These are phyloP conservation scores for Rhinoraja longicauda DNA, from an alignment of 2,797 vertebrate genomes.

Conservation along the genomic window DNA sequence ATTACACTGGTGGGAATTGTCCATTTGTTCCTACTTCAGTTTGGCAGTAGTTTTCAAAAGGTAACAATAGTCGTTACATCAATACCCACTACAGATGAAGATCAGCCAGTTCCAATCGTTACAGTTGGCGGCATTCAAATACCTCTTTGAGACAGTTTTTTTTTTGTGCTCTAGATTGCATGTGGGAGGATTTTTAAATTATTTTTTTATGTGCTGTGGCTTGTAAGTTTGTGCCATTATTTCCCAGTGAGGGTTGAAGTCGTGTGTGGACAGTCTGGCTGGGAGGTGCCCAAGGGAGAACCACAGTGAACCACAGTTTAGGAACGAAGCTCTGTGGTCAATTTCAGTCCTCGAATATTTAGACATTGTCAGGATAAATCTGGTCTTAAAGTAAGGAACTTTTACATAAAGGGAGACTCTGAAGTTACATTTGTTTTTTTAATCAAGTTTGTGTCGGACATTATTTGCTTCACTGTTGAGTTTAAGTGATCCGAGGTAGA, in stretches of 20 bases:
- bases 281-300: neutral
- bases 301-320: no score
- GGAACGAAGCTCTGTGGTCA: neutral
- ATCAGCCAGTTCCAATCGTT: neutral
- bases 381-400: neutral
- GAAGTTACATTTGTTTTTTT: neutral
- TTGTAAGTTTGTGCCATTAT: neutral
- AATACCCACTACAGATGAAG: neutral
- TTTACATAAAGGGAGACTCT: neutral
- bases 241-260: neutral
- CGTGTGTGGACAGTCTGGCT: neutral
- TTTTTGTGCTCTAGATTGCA: neutral
- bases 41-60: neutral
- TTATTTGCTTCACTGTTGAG: neutral
- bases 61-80: neutral
- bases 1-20: neutral
- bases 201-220: no score
- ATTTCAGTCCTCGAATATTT: neutral
- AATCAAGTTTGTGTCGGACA: neutral
- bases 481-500: neutral
- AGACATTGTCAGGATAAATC: neutral
- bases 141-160: neutral
- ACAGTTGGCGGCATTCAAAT: neutral
- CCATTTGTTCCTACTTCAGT: neutral
- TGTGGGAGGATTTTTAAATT: neutral